Evolutionary conservation across 2,113 vertebrate genomes (phyloP), one percentile per base, ranked within the genome.

Genomic region (Meriones unguiculatus): DNA sequence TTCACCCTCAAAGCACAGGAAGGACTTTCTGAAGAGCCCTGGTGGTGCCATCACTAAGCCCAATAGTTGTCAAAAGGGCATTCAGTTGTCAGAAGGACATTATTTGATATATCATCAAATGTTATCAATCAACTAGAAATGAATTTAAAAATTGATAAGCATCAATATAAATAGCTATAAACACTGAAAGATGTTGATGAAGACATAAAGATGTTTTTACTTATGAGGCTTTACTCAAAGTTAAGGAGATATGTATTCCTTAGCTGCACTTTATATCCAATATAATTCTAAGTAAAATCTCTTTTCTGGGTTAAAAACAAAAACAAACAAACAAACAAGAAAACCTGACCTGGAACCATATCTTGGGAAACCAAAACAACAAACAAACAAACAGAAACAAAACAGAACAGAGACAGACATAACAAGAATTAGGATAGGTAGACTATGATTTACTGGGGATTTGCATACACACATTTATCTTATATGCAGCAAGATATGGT

Each of bases 281-380:
- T 87, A 30, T 6, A 93, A 87, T 84, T 77, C 46, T 87, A 78
- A 85, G 32, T 93, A 70, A 97, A 91, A 86, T 86, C 35, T 77
- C 46, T 75, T 4, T 62, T 81, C 75, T 70, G n/a, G 46, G 46
- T 46, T 46, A 25, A 78, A 69, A 38, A 54, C 41, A 65, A 17
- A 54, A 46, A 46, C 46, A 46, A 46, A 46, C 46, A 46, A 46
- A 46, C 46, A 46, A 72, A 30, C 2, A 15, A 6, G 17, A 35
- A 17, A 62, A 57, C 2, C 7, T 2, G 18, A 54, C 57, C 15
- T 46, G 17, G 30, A 73, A 22, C 17, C 17, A 52, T 73, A 52
- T 13, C 7, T 52, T 70, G 10, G 52, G 32, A 14, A 41, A 64
- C n/a, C 8, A 10, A 65, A 64, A 41, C 1, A 22, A 65, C 57